phyloP scores from a whole-genome alignment of 2,113 vertebrate species.

The Alethe diademata region DNA sequence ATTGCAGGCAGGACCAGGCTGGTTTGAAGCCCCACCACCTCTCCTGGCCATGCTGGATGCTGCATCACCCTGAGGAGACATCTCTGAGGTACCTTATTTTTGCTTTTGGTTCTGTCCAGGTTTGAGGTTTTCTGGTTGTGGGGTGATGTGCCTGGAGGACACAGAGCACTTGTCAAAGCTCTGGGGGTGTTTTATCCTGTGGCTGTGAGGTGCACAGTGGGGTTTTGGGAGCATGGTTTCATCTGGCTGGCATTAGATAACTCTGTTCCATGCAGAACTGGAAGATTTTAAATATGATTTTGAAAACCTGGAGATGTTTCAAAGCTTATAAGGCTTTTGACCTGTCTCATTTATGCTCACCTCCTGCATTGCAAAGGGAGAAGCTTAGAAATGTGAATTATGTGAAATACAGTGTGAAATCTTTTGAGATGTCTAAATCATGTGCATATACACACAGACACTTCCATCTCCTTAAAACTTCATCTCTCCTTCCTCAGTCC shows the following conservation, averaged over 20 bases:
- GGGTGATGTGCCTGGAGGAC: not conserved
- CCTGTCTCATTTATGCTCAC: not conserved
- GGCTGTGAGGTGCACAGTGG: not conserved
- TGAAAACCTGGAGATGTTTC: not conserved
- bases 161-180: not conserved
- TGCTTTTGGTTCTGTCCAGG: not conserved
- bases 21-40: not conserved
- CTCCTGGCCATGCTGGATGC: not conserved
- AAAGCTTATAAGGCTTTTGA: constrained; percentile 24
- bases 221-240: not conserved
- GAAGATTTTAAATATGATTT: not conserved
- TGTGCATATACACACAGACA: not conserved
- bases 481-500: not conserved
- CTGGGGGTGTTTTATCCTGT: not conserved
- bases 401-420: not conserved
- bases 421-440: constrained; percentile 5
- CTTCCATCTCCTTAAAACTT: not conserved
- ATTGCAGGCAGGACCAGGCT: not conserved
- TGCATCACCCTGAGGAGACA: not conserved
- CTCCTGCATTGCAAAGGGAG: not conserved
- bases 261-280: not conserved
- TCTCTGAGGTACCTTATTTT: not conserved
- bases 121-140: not conserved
- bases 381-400: constrained; percentile 10
- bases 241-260: not conserved